Percentiles rank a stretch among this genome's conserved stretches.
These are phyloP conservation scores for Callimico goeldii DNA, from an alignment of 2,797 vertebrate species.

Conservation along the genomic window DNA sequence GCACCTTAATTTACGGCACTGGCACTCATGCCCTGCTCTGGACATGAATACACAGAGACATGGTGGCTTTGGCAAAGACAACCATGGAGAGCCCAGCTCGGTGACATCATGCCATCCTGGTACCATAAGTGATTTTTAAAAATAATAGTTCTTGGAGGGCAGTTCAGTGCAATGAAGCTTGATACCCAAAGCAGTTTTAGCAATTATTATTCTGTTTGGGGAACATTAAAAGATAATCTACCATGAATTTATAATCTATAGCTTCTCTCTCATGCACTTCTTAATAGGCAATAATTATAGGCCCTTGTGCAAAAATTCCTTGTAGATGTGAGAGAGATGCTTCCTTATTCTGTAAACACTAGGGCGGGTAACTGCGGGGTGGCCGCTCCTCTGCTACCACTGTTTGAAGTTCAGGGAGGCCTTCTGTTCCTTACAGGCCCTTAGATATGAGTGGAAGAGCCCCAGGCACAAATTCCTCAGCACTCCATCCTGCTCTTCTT, in stretches of 20 bases:
- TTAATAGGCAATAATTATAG: slow-evolving; percentile 65
- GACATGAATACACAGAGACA: not conserved
- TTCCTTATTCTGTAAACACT: not conserved
- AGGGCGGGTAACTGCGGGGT: not conserved
- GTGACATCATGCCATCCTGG: slow-evolving; percentile 51
- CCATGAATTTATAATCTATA: slow-evolving; percentile 80
- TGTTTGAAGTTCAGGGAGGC: not conserved
- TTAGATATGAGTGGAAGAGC: too few species aligned
- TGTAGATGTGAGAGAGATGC: not conserved
- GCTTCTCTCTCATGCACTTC: slow-evolving; percentile 65
- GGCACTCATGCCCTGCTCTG: rapidly evolving
- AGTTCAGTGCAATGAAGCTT: slow-evolving; percentile 76
- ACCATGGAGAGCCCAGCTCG: not conserved
- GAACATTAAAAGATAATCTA: slow-evolving; percentile 80
- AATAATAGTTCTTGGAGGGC: slow-evolving; percentile 76
- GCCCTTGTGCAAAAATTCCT: slow-evolving; percentile 47
- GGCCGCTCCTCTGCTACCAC: too few species aligned
- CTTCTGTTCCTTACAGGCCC: not conserved
- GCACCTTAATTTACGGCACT: slow-evolving; percentile 23
- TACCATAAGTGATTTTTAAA: slow-evolving; percentile 69
- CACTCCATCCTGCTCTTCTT: not conserved
- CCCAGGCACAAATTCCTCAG: not conserved
- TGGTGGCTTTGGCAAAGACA: rapidly evolving
- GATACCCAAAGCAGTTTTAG: slow-evolving; percentile 78
- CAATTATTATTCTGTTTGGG: slow-evolving; percentile 81